These are phyloP conservation scores for Neosilurus mollespiculum DNA, from an alignment of 2,797 vertebrate species.

Conservation along the genomic window DNA sequence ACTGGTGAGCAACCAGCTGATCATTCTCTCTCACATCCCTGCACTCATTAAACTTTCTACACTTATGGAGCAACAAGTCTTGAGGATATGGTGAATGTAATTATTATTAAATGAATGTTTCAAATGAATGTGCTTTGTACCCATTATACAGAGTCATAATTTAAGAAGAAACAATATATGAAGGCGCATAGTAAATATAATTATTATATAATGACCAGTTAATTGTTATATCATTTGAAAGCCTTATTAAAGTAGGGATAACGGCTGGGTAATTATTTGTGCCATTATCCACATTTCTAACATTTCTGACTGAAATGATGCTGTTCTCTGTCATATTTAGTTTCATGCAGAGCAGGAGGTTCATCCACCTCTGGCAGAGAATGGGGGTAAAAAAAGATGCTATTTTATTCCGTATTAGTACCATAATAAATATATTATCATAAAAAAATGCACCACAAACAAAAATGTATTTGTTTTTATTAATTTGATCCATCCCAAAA, in stretches of 20 bases:
- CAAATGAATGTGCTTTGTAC: background rate
- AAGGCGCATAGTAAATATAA: background rate
- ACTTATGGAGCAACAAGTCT: background rate
- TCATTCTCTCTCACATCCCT: background rate
- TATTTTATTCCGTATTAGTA: background rate
- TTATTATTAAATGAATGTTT: background rate
- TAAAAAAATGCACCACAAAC: background rate
- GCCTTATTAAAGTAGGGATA: background rate
- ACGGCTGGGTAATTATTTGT: background rate
- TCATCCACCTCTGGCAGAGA: slow-evolving; percentile 45
- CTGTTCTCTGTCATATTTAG: slow-evolving; percentile 57
- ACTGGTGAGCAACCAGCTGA: slow-evolving; percentile 68
- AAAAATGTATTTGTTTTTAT: background rate
- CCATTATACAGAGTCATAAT: background rate
- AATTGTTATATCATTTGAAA: background rate
- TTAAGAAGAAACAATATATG: background rate
- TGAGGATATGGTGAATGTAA: background rate
- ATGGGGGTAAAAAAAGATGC: slow-evolving; percentile 56
- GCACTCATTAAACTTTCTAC: background rate
- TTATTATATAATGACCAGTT: background rate
- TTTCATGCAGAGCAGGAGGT: slow-evolving; percentile 79
- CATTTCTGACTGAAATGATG: slow-evolving; percentile 9
- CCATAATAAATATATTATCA: too few relatives aligned
- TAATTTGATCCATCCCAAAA: background rate
- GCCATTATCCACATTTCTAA: background rate